Evolutionary conservation across 2,888 invertebrate species (phyloP), one percentile per base, ranked within the genome.

Genomic region (Zhuqinia jingwanae): DNA sequence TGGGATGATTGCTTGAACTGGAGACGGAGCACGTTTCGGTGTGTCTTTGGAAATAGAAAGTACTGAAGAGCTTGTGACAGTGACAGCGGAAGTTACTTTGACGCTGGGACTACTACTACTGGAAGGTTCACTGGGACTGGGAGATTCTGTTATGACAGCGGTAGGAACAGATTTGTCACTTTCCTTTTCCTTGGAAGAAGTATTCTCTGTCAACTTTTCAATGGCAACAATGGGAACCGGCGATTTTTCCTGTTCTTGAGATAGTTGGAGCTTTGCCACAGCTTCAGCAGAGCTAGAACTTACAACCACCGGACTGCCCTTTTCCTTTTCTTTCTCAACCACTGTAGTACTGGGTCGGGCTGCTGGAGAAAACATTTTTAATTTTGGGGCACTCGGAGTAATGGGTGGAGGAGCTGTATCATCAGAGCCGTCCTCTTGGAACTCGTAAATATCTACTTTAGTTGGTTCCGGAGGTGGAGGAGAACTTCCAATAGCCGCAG

Each of bases 301-400:
- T n/a, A n/a, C n/a, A 6, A 76, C 56, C 2, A 42, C 22, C 6
- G 63, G 60, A 65, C 73, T 73, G n/a, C 22, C 11, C 25, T 63
- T 60, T 36, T 58, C 75, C 20, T 63, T 80, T 36, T 80, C 27
- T 70, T 13, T 56, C 50, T 27, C 17, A 36, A n/a, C n/a, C n/a
- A n/a, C n/a, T 5, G 68, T 22, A 17, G 60, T 90, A 22, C 89
- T 91, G 3, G 89, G 89, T 6, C 89, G 88, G 2, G 90, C 89
- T 10, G 86, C 78, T 6, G 91, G 91, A 10, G 89, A 86, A 86
- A 89, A 90, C 87, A 90, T 90, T 89, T 90, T 90, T 13, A 90
- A 60, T 13, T 89, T 90, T 10, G 90, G 90, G 70, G 88, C 79
- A 89, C 90, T 60, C 0, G 58, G 8, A 6, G 75, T 53, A 30